A percentile compares a stretch with the other conserved stretches of the same genome.
Evolutionary conservation across 2,797 vertebrate genomes (phyloP).

Genomic region (Channallabes apus): DNA sequence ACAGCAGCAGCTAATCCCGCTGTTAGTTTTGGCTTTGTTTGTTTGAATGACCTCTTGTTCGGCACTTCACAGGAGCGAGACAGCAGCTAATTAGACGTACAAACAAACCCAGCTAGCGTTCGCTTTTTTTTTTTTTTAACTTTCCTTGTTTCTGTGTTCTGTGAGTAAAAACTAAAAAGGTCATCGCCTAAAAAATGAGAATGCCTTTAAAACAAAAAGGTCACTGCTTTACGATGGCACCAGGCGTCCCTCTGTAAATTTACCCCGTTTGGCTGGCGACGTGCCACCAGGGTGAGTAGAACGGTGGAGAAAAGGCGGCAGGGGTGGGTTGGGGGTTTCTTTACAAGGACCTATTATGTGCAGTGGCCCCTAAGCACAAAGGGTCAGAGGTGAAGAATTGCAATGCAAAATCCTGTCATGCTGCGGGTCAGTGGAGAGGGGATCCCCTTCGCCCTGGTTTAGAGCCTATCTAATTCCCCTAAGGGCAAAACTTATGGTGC

Average conservation of each 20-base stretch:
- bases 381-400: conserved; percentile 82
- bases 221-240: conserved; percentile 71
- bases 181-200: conserved; percentile 5
- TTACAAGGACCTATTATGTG: conserved; percentile 72
- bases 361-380: conserved; percentile 70
- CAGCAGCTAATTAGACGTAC: conserved; percentile 66
- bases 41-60: conserved; percentile 43
- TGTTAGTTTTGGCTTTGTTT: conserved; percentile 33
- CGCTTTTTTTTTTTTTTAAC: neutral
- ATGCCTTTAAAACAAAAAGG: conserved; percentile 64
- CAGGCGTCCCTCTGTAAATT: conserved; percentile 71
- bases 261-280: conserved; percentile 54
- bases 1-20: neutral
- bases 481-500: conserved; percentile 66
- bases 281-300: conserved; percentile 49
- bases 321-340: neutral
- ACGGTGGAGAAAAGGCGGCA: neutral
- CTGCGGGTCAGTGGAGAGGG: conserved; percentile 90
- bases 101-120: conserved; percentile 65
- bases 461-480: conserved; percentile 63
- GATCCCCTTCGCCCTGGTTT: conserved; percentile 78
- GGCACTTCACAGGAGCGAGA: conserved; percentile 47
- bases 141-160: conserved; percentile 18
- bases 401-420: conserved; percentile 85
- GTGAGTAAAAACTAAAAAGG: neutral